phyloP scores from a whole-genome alignment of 92 coral and sea anemone species.

The Pocillopora grandis region DNA sequence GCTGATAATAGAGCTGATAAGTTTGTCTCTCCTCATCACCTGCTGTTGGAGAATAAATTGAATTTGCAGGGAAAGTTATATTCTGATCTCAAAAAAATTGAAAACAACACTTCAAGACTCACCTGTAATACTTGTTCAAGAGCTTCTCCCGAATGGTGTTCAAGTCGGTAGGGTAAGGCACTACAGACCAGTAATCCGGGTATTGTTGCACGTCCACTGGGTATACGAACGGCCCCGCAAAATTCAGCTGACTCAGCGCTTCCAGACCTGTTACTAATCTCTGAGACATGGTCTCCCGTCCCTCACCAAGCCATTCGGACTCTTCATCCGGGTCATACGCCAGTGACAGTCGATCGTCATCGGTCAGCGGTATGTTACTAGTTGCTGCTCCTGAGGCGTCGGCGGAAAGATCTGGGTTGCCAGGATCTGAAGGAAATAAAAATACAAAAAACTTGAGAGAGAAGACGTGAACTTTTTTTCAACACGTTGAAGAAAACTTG shows the following conservation, averaged over 20 bases:
- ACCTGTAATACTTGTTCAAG: conserved; percentile 90
- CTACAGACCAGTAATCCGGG: conserved; percentile 98
- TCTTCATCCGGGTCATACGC: conserved; percentile 72
- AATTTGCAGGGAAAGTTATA: no score
- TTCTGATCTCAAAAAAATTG: neutral
- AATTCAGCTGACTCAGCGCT: conserved; percentile 80
- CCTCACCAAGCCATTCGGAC: conserved; percentile 92
- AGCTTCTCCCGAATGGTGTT: conserved; percentile 79
- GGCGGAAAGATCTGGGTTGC: conserved; percentile 66
- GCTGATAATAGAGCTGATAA: no score
- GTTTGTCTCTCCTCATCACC: no score
- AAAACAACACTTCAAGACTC: neutral
- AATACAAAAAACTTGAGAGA: neutral
- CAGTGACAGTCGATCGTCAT: conserved; percentile 84
- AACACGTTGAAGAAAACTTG: no score
- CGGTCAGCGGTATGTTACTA: conserved; percentile 95
- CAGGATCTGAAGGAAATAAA: conserved; percentile 39
- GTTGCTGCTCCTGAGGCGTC: conserved; percentile 90
- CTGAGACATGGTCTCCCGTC: conserved; percentile 73
- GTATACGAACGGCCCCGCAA: conserved; percentile 94
- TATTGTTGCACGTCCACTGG: conserved; percentile 96
- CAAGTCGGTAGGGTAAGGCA: conserved; percentile 89
- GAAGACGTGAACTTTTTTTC: neutral
- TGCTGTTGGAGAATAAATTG: no score
- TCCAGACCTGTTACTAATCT: conserved; percentile 79